Conservation (phyloP, 2,113 vertebrate species). For the Alouatta palliata region DNA sequence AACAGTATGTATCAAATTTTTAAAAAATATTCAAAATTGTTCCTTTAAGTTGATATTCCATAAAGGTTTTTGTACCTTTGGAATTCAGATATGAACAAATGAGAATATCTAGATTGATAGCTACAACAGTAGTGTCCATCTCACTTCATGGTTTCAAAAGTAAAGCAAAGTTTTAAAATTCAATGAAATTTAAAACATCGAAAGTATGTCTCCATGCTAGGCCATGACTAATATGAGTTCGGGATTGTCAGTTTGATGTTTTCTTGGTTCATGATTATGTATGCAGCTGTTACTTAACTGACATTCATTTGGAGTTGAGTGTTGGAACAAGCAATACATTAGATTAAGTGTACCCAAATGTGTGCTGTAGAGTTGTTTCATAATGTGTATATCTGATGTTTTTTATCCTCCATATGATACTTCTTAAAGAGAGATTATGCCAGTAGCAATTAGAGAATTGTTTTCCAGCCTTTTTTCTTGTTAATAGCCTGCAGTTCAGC, state of each 20-base stretch:
- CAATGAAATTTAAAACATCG: constrained; percentile 2
- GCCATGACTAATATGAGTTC: not conserved
- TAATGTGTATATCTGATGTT: not conserved
- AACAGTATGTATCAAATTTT: not conserved
- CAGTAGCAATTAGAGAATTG: not conserved
- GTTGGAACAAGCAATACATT: not conserved
- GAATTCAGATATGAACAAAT: constrained; percentile 6
- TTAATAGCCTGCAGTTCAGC: not conserved
- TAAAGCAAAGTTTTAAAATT: not conserved
- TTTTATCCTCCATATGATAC: not conserved
- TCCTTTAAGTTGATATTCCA: not conserved
- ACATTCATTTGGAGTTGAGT: not conserved
- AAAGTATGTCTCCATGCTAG: not conserved
- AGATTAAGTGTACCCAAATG: not conserved
- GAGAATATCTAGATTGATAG: not conserved
- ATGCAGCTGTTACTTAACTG: not conserved
- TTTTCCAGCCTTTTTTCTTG: not conserved
- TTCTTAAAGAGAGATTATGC: not conserved
- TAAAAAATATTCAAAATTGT: not conserved
- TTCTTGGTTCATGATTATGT: constrained; percentile 28
- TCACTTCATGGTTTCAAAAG: not conserved
- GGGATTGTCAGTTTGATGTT: constrained; percentile 4
- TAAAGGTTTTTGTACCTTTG: constrained; percentile 6
- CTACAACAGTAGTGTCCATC: not conserved
- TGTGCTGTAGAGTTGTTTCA: not conserved